Evolutionary conservation across 2,888 invertebrate species (phyloP).

Genomic region (Leucophora obtusa): DNA sequence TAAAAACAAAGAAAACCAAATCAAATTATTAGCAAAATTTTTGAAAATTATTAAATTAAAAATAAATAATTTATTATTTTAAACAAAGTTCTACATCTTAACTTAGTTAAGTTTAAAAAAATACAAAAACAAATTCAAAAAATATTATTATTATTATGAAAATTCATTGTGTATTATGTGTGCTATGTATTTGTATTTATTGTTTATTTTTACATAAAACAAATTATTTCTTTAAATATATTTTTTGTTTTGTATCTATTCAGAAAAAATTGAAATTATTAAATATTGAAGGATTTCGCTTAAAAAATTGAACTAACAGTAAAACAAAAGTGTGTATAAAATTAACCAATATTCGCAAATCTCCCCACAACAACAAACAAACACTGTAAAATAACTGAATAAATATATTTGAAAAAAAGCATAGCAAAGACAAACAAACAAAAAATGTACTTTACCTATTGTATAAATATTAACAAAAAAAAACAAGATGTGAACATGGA

Average conservation of each 20-base stretch:
- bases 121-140: conserved; percentile 28
- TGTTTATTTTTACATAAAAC: conserved; percentile 41
- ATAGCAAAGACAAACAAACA: conserved; percentile 62
- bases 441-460: conserved; percentile 64
- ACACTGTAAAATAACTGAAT: conserved; percentile 66
- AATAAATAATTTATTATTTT: conserved; percentile 32
- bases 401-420: conserved; percentile 52
- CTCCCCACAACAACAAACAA: conserved; percentile 50
- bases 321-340: conserved; percentile 62
- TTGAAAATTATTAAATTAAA: conserved; percentile 43
- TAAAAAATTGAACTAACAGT: conserved; percentile 45
- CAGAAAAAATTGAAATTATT: conserved; percentile 21
- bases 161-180: conserved; percentile 57
- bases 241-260: conserved; percentile 45
- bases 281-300: conserved; percentile 24
- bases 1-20: conserved; percentile 35
- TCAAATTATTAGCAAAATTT: conserved; percentile 57
- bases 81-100: conserved; percentile 8
- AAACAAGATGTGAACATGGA: conserved; percentile 77
- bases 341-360: conserved; percentile 21
- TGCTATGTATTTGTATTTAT: conserved; percentile 55
- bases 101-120: conserved; percentile 66
- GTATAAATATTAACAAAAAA: conserved; percentile 64
- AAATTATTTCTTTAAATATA: conserved; percentile 21
- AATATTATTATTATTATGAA: conserved; percentile 62